Conservation (phyloP, 1,140 invertebrate genomes). For the Chironomus tepperi region DNA sequence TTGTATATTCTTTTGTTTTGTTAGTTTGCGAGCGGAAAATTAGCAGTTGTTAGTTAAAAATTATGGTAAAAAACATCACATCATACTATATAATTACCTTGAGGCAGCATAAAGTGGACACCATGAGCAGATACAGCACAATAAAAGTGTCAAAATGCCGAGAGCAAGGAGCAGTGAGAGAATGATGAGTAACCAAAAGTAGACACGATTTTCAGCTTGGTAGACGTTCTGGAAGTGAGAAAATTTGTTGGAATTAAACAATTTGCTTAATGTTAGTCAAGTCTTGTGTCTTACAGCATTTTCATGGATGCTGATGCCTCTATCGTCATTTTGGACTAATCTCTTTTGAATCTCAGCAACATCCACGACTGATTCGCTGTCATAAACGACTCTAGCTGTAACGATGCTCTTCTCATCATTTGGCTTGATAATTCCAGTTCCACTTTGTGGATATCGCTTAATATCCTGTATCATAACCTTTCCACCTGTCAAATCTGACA, state of each 20-base stretch:
- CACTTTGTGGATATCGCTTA: conserved; percentile 34
- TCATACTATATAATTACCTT: conserved; percentile 43
- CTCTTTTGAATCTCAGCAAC: conserved; percentile 55
- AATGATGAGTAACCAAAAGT: conserved; percentile 67
- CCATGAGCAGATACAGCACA: conserved; percentile 70
- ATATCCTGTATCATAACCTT: conserved; percentile 64
- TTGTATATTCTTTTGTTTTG: no score
- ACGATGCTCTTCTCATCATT: conserved; percentile 52
- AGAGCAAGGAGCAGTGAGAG: conserved; percentile 60
- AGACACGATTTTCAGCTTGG: conserved; percentile 57
- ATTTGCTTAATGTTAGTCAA: background rate
- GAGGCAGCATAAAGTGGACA: conserved; percentile 71
- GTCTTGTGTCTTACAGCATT: conserved; percentile 29
- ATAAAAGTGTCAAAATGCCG: conserved; percentile 58
- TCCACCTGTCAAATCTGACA: conserved; percentile 66
- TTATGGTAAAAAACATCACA: conserved; percentile 20
- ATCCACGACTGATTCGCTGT: conserved; percentile 56
- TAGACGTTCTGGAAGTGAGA: conserved; percentile 49
- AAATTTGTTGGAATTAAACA: background rate
- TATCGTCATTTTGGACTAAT: conserved; percentile 45
- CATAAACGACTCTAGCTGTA: conserved; percentile 59
- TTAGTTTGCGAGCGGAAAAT: conserved; percentile 25
- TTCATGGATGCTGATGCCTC: conserved; percentile 29
- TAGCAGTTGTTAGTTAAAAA: conserved; percentile 23
- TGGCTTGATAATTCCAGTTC: background rate